Base-by-base conservation (phyloP, 2,888 invertebrate genomes). In the Drosophila macrospina region DNA sequence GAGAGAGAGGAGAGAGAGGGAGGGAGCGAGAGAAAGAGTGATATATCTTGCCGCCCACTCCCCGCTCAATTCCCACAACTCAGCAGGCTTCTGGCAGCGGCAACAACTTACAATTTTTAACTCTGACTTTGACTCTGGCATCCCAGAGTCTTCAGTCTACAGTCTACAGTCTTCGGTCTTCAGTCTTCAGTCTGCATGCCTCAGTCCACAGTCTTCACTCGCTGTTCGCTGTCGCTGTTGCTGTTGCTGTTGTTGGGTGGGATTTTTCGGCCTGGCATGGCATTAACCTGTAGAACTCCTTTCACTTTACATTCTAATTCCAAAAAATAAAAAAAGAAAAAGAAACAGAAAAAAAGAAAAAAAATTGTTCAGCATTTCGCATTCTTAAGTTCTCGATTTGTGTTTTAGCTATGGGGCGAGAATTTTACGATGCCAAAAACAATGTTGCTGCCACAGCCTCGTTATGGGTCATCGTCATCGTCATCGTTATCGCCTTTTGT, bases 271-370 rank as follows among this genome's bases (percentile, higher is more conserved):
- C 67, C 60, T 69, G 69, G 69, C 67, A 67, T 71, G 75, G 60
- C 69, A 69, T 86, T 84, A 88, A 85, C 86, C 86, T 80, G 86
- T 69, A 86, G 84, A 85, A 85, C 85, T 85, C 85, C 85, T 85
- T 85, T 85, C 85, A 88, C 88, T 85, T 85, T 83, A 86, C 85
- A 85, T 86, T 88, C 85, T 88, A 85, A 86, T 86, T 86, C 83
- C 69, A 67, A 82, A 77, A 73, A 20, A 20, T 2, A 20, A 20
- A 20, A 56, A 15, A 42, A 42, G 7, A 42, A 24, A 39, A 51
- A n/a, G n/a, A n/a, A n/a, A n/a, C n/a, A n/a, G n/a, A n/a, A 24
- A 48, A 32, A 52, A 37, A 41, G 20, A 24, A 42, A 24, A 42
- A 54, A 11, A 48, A 15, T 51, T 78, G 74, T 86, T 78, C 80